phyloP scores from a whole-genome alignment of 2,113 vertebrate genomes.

The Coreoperca whiteheadi region DNA sequence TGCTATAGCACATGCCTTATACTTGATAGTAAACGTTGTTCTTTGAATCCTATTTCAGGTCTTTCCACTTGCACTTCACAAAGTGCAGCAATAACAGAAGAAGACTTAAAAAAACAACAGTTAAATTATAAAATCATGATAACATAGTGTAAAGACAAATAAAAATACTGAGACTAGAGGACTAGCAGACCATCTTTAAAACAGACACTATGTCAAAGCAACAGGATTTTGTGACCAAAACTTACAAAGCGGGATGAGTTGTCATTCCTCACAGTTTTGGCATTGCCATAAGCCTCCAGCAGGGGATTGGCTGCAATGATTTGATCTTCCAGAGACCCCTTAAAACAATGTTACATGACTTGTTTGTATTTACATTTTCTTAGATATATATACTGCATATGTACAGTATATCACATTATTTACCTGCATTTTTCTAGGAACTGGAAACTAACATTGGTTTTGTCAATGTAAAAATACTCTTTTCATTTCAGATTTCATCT shows the following conservation, averaged over 20 bases:
- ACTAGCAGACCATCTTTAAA: not conserved
- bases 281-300: conserved; percentile 87
- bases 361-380: not conserved
- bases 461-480: not conserved
- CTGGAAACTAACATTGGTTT: conserved; percentile 67
- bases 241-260: conserved; percentile 88
- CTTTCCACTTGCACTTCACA: too few species aligned
- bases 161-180: too few species aligned
- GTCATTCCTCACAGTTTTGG: conserved; percentile 88
- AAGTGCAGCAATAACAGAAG: not conserved
- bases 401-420: not conserved
- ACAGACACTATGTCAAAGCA: not conserved
- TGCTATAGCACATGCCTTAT: not conserved
- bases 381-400: not conserved
- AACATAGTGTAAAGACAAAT: not conserved
- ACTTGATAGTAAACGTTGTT: not conserved
- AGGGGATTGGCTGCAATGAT: conserved; percentile 88
- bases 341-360: not conserved
- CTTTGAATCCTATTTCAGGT: not conserved
- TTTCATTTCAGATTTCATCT: not conserved
- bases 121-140: not conserved
- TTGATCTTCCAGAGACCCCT: conserved; percentile 90
- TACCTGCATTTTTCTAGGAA: conserved; percentile 86
- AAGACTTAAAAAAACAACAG: not conserved
- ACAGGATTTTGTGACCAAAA: not conserved